Base-by-base conservation (phyloP, 1,140 invertebrate genomes). In the Penaeus chinensis region DNA sequence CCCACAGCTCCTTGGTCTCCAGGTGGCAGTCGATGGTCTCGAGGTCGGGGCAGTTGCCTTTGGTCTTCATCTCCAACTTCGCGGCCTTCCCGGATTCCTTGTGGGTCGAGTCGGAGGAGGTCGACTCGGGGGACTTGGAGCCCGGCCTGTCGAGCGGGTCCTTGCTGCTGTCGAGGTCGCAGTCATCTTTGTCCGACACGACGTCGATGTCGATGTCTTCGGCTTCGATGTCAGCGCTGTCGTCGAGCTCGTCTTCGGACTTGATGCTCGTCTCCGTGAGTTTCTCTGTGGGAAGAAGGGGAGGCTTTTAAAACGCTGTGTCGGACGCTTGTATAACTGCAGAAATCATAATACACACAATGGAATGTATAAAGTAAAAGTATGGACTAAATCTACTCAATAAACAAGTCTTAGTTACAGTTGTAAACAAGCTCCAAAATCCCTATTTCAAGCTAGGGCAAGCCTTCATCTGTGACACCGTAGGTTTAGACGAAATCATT, bases 1-100 rank as follows among this genome's bases (percentile, higher is more conserved):
- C 96, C 96, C 96, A 97, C 27, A 97, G 93, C 86, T 98, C 97
- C 88, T 93, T 92, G 32, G 92, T 92, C 90, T 94, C 94, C 79
- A 94, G 90, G 85, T 91, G 91, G 86, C 92, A 92, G 69, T 91
- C 87, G 71, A 91, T 91, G 84, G 78, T 66, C 77, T 90, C 87
- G 61, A 92, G 84, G 32, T 92, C 91, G 32, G 90, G 90, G 78
- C 91, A 92, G 91, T 95, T 96, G 92, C 95, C 89, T 62, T 87
- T 89, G 20, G 88, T 65, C 82, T 89, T 89, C 82, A 90, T 89
- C 74, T 89, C 85, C 54, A 90, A 54, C 69, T 90, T 90, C 7
- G 84, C 27, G 8, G 87, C 66, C 66, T 90, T 90, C 47, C 81
- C 82, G 18, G 63, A 69, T 24, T 79, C 82, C 79, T 88, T 85